phyloP scores from a whole-genome alignment of 2,113 vertebrate species.

The Cairina moschata region DNA sequence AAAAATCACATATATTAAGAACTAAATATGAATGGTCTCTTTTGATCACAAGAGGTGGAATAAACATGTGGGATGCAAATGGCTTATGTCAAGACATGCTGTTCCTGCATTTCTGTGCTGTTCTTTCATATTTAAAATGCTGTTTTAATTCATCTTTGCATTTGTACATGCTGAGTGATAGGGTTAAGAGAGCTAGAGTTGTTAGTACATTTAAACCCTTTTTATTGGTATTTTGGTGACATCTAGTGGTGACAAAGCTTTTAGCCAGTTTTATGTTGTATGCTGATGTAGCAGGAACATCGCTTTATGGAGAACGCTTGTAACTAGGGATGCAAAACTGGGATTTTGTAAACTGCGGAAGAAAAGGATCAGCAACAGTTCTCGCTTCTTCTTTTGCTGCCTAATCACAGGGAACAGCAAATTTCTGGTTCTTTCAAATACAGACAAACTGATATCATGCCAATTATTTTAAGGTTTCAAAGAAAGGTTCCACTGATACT shows the following conservation, averaged over 20 bases:
- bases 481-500: background rate
- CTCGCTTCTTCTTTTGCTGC: background rate
- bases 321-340: background rate
- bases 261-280: background rate
- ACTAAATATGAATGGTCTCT: conserved; percentile 37
- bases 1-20: conserved; percentile 9
- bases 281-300: background rate
- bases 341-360: background rate
- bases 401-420: background rate
- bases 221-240: conserved; percentile 76
- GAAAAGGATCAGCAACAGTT: background rate
- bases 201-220: background rate
- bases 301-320: background rate
- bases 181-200: conserved; percentile 40
- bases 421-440: background rate
- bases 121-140: conserved; percentile 66
- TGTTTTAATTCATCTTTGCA: conserved; percentile 63
- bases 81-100: conserved; percentile 30
- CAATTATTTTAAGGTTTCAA: background rate
- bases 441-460: background rate
- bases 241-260: conserved; percentile 74
- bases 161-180: conserved; percentile 62
- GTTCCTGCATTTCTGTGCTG: conserved; percentile 61
- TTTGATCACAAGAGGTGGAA: conserved; percentile 26
- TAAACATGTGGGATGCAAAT: background rate